Evolutionary conservation across 1,140 invertebrate species (phyloP).

Genomic region (Heliconius congener): DNA sequence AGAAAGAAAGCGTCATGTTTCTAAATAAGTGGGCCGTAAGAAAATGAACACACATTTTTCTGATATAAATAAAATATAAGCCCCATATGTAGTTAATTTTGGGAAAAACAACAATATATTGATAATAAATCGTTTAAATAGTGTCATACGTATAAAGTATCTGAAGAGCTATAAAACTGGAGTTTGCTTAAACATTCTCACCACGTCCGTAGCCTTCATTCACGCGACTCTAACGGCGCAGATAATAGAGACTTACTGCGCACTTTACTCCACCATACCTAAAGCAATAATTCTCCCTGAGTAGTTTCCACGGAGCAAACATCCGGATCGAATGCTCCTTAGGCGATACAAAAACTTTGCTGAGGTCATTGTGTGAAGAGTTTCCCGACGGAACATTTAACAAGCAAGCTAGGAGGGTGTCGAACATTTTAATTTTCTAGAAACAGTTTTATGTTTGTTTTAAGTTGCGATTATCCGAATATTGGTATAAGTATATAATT

Average conservation of each 20-base stretch:
- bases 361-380: constrained; percentile 18
- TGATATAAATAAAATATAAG: neutral
- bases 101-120: neutral
- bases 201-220: constrained; percentile 74
- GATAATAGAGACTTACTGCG: constrained; percentile 80
- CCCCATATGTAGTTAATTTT: neutral
- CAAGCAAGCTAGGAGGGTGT: constrained; percentile 46
- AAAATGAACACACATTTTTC: too few species aligned
- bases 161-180: neutral
- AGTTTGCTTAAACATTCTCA: constrained; percentile 46
- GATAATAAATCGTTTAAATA: neutral
- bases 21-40: too few species aligned
- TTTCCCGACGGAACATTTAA: constrained; percentile 38
- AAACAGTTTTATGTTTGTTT: neutral
- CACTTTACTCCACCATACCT: constrained; percentile 25
- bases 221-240: constrained; percentile 74
- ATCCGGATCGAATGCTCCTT: constrained; percentile 21
- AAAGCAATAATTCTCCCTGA: constrained; percentile 27
- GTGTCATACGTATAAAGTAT: neutral
- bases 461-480: neutral
- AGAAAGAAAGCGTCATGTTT: too few species aligned
- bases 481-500: neutral
- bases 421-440: neutral
- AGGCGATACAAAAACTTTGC: constrained; percentile 27
- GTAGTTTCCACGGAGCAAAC: constrained; percentile 18